A percentile compares a stretch with the other conserved stretches of the same genome.
phyloP scores from a whole-genome alignment of 2,113 vertebrate genomes.

The Heteronetta atricapilla region DNA sequence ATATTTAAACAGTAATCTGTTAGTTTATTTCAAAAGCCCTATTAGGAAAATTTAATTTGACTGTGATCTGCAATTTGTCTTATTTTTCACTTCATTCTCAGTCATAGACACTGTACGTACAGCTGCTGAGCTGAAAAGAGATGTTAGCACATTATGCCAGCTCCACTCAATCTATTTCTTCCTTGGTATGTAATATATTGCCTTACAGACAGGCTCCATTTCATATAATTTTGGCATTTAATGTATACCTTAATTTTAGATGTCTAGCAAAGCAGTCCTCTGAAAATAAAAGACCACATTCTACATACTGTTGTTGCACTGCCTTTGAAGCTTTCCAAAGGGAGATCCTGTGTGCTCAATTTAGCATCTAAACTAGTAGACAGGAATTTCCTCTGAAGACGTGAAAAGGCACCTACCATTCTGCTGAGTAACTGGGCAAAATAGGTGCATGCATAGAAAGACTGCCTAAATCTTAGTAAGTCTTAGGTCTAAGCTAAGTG shows the following conservation, averaged over 20 bases:
- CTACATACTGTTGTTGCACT: not conserved
- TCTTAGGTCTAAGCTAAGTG: not conserved
- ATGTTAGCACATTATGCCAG: not conserved
- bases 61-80: slow-evolving; percentile 41
- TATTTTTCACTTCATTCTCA: not conserved
- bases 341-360: slow-evolving; percentile 47
- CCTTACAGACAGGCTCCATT: not conserved
- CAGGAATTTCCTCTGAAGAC: slow-evolving; percentile 40
- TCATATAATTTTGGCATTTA: not conserved
- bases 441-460: not conserved
- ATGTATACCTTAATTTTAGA: not conserved
- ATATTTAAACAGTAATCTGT: slow-evolving; percentile 62
- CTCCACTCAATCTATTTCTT: not conserved
- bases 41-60: slow-evolving; percentile 67
- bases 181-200: not conserved
- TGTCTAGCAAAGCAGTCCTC: not conserved
- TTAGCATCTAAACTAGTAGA: slow-evolving; percentile 41
- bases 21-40: slow-evolving; percentile 64
- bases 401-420: slow-evolving; percentile 14
- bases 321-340: slow-evolving; percentile 30
- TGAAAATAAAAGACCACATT: not conserved
- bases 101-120: not conserved
- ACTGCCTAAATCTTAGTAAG: not conserved
- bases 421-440: not conserved
- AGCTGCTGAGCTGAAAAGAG: slow-evolving; percentile 9